Evolutionary conservation across 2,797 vertebrate genomes (phyloP), one percentile per base, ranked within the genome.

Genomic region (Enteromius radiatus): DNA sequence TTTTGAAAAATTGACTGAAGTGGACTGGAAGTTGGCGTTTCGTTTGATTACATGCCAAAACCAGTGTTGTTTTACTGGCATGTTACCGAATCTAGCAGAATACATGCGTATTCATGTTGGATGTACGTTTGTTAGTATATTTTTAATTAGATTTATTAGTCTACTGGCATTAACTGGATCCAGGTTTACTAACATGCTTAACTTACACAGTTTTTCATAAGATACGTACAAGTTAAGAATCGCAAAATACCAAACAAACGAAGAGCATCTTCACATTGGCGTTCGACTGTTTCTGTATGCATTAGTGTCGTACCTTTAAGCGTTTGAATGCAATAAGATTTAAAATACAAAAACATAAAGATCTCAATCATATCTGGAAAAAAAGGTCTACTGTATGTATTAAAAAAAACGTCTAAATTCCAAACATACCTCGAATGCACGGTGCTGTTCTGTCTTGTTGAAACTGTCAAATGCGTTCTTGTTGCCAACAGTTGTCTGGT

Each of bases 201-300:
- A 54, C 17, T 5, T 12, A 49, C 15, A 41, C 15, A 33, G 26
- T 33, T 26, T 36, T 63, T 26, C 10, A 79, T 31, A 38, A 14
- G 10, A 17, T 11, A 64, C 31, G 0, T 1, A 15, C 11, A 8
- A 61, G 38, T 59, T 43, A 9, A 15, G 2, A 80, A 21, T 11
- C 5, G 28, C 26, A 17, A 38, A 49, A 38, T 41, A 10, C 17
- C 64, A 8, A n/a, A 28, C 23, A 28, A 74, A 64, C 2, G 31
- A 56, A 23, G 3, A 31, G 17, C 49, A 68, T 63, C 67, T 31
- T 45, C 52, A 70, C 67, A n/a, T 28, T 75, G 71, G 80, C 61
- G 5, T 43, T 67, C 11, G 71, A 56, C 80, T 76, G 80, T 82
- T 82, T 82, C 31, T 67, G 70, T 43, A 26, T 68, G 70, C 70